Conservation (phyloP, 1,140 invertebrate species). For the Harlomillsia oculata region DNA sequence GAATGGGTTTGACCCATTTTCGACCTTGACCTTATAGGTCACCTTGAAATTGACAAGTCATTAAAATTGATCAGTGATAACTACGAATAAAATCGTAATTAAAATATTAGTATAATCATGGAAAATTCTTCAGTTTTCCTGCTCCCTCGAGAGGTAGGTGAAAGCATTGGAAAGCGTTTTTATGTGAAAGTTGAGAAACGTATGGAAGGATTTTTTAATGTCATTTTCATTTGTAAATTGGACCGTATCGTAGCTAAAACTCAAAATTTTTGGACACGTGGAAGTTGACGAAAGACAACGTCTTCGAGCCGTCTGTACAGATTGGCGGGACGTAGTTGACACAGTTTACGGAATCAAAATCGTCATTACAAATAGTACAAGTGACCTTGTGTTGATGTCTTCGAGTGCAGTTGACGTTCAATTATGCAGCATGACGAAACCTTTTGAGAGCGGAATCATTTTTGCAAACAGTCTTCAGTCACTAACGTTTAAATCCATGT, state of each 20-base stretch:
- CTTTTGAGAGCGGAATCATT: constrained; percentile 11
- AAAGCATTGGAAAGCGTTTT: too few relatives aligned
- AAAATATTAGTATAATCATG: too few relatives aligned
- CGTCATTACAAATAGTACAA: constrained; percentile 12
- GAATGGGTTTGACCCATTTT: too few relatives aligned
- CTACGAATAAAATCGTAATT: too few relatives aligned
- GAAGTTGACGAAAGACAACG: constrained; percentile 2
- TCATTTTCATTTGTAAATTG: too few relatives aligned
- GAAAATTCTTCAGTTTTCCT: too few relatives aligned
- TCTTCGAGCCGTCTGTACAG: constrained; percentile 3
- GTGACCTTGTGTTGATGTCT: neutral
- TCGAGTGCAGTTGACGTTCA: constrained; percentile 6
- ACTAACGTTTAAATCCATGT: constrained; percentile 7
- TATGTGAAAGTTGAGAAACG: too few relatives aligned
- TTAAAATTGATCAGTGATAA: too few relatives aligned
- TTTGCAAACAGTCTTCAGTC: constrained; percentile 2
- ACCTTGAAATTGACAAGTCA: too few relatives aligned
- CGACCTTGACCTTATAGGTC: too few relatives aligned
- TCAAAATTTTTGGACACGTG: neutral
- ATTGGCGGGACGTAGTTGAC: constrained; percentile 16
- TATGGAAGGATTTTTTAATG: too few relatives aligned
- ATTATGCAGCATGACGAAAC: constrained; percentile 15
- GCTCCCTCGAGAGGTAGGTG: too few relatives aligned
- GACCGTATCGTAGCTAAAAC: neutral
- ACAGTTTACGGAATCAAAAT: constrained; percentile 13